Evolutionary conservation across 2,797 vertebrate species (phyloP).

Genomic region (Ibycter americanus): DNA sequence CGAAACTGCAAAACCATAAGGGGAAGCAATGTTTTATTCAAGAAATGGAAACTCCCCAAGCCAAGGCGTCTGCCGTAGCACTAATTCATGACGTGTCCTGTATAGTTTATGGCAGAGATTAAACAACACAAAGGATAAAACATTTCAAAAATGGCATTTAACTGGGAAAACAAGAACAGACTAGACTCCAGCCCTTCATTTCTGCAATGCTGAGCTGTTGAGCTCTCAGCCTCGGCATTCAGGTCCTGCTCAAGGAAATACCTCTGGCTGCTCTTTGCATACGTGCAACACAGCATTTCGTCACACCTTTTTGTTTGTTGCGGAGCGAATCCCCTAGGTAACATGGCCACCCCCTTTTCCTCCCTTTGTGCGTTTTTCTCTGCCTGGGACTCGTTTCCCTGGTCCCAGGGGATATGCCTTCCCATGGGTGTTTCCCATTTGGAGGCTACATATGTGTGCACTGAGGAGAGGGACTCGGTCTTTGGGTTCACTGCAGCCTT

Average conservation of each 20-base stretch:
- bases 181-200: slow-evolving; percentile 8
- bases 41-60: not conserved
- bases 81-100: slow-evolving; percentile 35
- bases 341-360: not conserved
- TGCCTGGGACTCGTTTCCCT: not conserved
- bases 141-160: slow-evolving; percentile 73
- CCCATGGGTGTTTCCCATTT: not conserved
- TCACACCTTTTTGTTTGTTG: slow-evolving; percentile 55
- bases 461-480: rapidly evolving
- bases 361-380: not conserved
- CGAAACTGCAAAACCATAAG: not conserved
- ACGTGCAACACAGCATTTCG: not conserved
- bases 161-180: slow-evolving; percentile 68
- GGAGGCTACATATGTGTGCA: not conserved
- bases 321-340: not conserved
- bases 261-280: slow-evolving; percentile 3
- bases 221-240: not conserved
- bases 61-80: not conserved
- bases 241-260: slow-evolving; percentile 4
- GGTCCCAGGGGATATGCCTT: not conserved
- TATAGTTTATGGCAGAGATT: slow-evolving; percentile 73
- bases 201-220: slow-evolving; percentile 26
- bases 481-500: not conserved
- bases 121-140: slow-evolving; percentile 76
- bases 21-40: not conserved